Conservation (phyloP, 2,797 vertebrate species). For the Tachyglossus aculeatus region DNA sequence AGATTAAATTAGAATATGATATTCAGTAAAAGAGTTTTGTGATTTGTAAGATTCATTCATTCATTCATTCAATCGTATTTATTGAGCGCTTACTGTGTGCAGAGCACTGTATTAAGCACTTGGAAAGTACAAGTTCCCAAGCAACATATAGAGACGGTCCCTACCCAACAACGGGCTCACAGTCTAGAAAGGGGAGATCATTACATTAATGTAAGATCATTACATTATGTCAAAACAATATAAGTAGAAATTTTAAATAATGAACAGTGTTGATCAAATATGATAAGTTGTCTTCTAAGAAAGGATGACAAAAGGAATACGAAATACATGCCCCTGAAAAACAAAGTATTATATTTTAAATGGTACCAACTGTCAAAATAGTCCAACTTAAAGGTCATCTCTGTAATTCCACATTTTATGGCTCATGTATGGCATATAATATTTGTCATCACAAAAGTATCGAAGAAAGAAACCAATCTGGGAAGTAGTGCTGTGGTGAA, state of each 20-base stretch:
- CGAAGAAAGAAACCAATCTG: neutral
- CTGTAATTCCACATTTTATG: constrained; percentile 6
- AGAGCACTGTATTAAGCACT: too few species aligned
- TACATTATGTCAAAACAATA: constrained; percentile 26
- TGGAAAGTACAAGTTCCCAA: too few species aligned
- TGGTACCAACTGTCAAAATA: constrained; percentile 18
- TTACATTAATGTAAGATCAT: neutral
- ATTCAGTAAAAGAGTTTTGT: neutral
- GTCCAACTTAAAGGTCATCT: constrained; percentile 16
- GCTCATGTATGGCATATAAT: constrained; percentile 12
- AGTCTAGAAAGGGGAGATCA: too few species aligned
- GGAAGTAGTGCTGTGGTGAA: constrained; percentile 6
- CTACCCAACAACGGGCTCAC: too few species aligned
- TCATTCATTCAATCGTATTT: too few species aligned
- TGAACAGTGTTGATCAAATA: constrained; percentile 29
- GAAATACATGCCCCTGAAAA: constrained; percentile 45
- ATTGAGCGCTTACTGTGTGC: too few species aligned
- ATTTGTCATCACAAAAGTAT: constrained; percentile 28
- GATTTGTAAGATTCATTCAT: constrained; percentile 30
- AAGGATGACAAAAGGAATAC: constrained; percentile 25
- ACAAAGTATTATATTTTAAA: constrained; percentile 36
- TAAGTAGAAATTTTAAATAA: constrained; percentile 36
- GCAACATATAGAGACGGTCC: too few species aligned
- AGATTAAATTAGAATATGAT: constrained; percentile 22
- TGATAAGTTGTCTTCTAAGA: constrained; percentile 23